Evolutionary conservation across 2,888 invertebrate genomes (phyloP).

Genomic region (Ochropacha duplaris): DNA sequence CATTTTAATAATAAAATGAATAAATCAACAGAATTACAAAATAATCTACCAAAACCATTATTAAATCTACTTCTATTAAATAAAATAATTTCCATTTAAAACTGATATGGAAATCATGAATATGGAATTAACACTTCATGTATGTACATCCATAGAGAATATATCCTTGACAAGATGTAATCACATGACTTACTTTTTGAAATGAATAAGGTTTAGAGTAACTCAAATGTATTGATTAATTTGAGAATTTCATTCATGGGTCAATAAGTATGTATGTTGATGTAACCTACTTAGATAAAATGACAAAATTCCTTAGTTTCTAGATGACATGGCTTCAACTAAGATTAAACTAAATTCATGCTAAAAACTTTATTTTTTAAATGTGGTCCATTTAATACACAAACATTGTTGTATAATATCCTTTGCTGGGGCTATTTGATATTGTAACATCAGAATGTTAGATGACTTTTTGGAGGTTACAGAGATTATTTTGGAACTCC

Average conservation of each 20-base stretch:
- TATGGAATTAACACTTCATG: not conserved
- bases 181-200: not conserved
- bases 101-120: not conserved
- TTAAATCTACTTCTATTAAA: not conserved
- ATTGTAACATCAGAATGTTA: no score
- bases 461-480: no score
- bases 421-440: no score
- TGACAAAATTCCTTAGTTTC: no score
- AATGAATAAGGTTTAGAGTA: not conserved
- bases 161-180: not conserved
- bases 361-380: no score
- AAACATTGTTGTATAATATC: no score
- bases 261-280: not conserved
- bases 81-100: not conserved
- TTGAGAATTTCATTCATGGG: not conserved
- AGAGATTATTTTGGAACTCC: no score
- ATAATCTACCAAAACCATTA: not conserved
- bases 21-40: not conserved
- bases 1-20: not conserved
- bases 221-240: not conserved
- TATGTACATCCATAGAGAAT: not conserved
- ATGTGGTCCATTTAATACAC: no score
- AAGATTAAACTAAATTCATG: no score
- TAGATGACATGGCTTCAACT: no score
- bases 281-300: no score